Conservation (phyloP, 2,113 vertebrate genomes). For the Genyomyrus donnyi region DNA sequence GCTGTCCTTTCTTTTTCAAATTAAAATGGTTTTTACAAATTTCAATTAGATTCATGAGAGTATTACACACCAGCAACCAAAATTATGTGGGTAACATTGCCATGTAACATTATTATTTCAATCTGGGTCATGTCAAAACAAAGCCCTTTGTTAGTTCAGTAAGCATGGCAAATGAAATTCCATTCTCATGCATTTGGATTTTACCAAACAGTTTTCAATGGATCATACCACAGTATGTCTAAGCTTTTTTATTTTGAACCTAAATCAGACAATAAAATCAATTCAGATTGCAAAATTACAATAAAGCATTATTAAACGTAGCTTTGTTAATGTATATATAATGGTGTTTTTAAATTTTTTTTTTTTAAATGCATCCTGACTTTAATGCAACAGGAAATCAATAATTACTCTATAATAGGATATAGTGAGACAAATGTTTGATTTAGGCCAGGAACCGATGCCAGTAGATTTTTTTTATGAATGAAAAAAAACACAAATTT, state of each 20-base stretch:
- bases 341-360: background rate
- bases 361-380: background rate
- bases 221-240: slow-evolving; percentile 51
- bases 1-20: no score
- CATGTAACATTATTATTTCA: background rate
- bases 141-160: slow-evolving; percentile 14
- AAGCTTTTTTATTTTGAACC: slow-evolving; percentile 51
- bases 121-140: slow-evolving; percentile 24
- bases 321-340: background rate
- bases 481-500: background rate
- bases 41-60: background rate
- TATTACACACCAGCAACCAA: background rate
- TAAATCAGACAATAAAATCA: slow-evolving; percentile 57
- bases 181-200: slow-evolving; percentile 39
- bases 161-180: slow-evolving; percentile 35
- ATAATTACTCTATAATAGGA: background rate
- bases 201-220: slow-evolving; percentile 53
- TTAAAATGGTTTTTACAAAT: background rate
- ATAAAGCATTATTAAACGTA: background rate
- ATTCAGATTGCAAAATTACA: slow-evolving; percentile 43
- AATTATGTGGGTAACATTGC: background rate
- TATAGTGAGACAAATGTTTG: background rate
- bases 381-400: background rate
- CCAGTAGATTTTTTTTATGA: background rate
- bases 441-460: background rate